A percentile compares a stretch with the other conserved stretches of the same genome.
Conservation (phyloP, 2,113 vertebrate genomes). For the Ceratotherium simum region DNA sequence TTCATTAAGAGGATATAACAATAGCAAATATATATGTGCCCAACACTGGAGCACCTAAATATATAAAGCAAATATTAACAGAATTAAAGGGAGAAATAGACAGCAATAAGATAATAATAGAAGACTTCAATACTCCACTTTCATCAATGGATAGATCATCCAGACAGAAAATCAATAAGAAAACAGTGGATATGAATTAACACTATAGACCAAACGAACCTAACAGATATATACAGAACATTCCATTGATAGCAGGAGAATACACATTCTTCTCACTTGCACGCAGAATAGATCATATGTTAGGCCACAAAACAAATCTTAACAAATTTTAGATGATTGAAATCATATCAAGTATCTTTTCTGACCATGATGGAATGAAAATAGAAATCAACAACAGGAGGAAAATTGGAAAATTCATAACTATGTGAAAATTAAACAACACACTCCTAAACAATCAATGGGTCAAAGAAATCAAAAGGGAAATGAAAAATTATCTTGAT, state of each 20-base stretch:
- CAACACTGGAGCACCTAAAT: not conserved
- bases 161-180: not conserved
- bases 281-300: not conserved
- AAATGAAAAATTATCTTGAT: too few relatives aligned
- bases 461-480: too few relatives aligned
- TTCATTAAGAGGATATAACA: not conserved
- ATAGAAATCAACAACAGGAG: too few relatives aligned
- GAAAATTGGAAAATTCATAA: too few relatives aligned
- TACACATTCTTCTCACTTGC: not conserved
- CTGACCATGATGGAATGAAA: too few relatives aligned
- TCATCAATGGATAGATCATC: not conserved
- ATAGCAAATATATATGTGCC: not conserved
- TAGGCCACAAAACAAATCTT: not conserved
- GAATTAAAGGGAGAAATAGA: not conserved
- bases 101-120: not conserved
- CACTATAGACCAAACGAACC: not conserved
- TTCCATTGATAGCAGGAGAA: not conserved
- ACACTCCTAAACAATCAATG: too few relatives aligned
- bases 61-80: not conserved
- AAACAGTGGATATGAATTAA: not conserved
- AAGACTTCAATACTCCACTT: not conserved
- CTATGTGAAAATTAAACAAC: too few relatives aligned
- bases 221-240: not conserved
- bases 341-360: too few relatives aligned
- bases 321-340: too few relatives aligned